Conservation (phyloP, 2,888 invertebrate species). For the Petrolisthes cinctipes region DNA sequence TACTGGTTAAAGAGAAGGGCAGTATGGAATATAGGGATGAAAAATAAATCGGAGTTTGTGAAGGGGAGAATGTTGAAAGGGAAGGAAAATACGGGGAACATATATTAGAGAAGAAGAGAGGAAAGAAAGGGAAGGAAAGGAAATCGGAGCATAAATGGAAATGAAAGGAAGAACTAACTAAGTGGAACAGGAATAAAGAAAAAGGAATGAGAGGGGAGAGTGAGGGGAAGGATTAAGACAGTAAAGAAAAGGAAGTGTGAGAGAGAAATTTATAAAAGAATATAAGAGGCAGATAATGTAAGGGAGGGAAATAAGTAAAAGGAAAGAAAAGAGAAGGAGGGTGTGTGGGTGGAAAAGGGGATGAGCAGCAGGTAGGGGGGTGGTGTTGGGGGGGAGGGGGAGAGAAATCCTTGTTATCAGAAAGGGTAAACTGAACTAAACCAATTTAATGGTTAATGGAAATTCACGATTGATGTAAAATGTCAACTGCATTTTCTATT, state of each 20-base stretch:
- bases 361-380: too few relatives aligned
- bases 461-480: too few relatives aligned
- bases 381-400: too few relatives aligned
- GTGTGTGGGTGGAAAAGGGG: too few relatives aligned
- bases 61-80: not conserved
- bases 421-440: too few relatives aligned
- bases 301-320: too few relatives aligned
- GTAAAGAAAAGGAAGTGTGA: not conserved
- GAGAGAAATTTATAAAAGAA: too few relatives aligned
- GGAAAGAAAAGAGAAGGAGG: too few relatives aligned
- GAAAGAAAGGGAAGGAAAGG: not conserved
- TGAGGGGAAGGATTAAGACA: not conserved
- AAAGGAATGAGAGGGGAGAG: not conserved
- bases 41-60: not conserved
- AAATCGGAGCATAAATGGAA: not conserved
- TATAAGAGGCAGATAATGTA: too few relatives aligned
- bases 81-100: not conserved
- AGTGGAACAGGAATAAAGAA: not conserved
- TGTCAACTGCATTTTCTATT: too few relatives aligned
- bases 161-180: not conserved
- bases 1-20: not conserved
- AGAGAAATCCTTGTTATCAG: too few relatives aligned
- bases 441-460: too few relatives aligned
- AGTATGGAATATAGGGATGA: not conserved
- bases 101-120: not conserved